These are phyloP conservation scores for Clinocottus analis DNA, from an alignment of 2,113 vertebrate genomes.

Conservation along the genomic window DNA sequence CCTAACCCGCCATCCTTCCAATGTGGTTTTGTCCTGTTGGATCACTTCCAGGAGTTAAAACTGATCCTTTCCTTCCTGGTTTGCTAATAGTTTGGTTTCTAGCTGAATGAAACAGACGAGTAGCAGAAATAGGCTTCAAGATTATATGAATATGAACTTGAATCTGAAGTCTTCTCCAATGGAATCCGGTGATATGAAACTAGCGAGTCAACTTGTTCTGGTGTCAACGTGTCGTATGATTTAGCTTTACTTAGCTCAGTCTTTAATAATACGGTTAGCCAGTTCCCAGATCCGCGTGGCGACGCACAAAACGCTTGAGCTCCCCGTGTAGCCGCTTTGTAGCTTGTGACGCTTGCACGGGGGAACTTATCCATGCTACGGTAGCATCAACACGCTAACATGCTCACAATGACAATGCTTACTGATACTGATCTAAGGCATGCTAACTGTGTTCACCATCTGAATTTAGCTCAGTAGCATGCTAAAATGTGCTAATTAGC, in stretches of 20 bases:
- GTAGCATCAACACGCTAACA: background rate
- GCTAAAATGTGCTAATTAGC: background rate
- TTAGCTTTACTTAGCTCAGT: no score
- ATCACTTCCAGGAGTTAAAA: background rate
- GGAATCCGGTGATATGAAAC: no score
- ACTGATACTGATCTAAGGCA: background rate
- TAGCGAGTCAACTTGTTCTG: no score
- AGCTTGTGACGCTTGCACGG: no score
- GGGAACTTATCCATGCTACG: background rate
- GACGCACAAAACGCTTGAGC: no score
- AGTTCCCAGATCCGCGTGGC: no score
- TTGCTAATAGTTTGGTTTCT: conserved; percentile 6
- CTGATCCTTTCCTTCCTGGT: background rate
- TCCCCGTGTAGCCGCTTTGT: no score
- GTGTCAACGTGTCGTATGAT: no score
- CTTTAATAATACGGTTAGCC: no score
- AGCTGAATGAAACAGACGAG: background rate
- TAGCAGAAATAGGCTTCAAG: background rate
- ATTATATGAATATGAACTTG: background rate
- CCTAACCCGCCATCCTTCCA: background rate
- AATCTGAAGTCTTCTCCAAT: no score
- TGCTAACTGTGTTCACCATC: background rate
- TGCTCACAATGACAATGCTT: background rate
- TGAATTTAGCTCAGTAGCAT: background rate
- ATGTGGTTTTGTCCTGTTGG: no score